These are phyloP conservation scores for Epinephelus cyanopodus DNA, from an alignment of 2,113 vertebrate species.

Conservation along the genomic window DNA sequence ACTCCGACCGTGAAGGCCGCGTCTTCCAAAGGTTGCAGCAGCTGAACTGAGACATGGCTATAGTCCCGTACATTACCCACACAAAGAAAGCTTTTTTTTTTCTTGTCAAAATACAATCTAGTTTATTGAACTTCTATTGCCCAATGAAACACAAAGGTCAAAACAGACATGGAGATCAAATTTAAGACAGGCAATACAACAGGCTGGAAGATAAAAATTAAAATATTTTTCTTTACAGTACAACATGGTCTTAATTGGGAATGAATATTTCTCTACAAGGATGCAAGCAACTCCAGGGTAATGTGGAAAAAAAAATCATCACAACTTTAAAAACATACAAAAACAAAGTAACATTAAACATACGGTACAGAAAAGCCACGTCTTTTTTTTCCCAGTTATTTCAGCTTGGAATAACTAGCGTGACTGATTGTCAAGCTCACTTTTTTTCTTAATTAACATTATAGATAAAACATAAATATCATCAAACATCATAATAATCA, in stretches of 20 bases:
- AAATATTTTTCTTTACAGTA: background rate
- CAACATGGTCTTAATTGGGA: constrained; percentile 16
- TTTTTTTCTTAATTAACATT: constrained; percentile 17
- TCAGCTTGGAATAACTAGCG: constrained; percentile 31
- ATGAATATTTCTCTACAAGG: constrained; percentile 14
- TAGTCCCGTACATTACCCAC: too few relatives aligned
- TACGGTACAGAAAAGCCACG: constrained; percentile 31
- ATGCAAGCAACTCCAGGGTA: constrained; percentile 15
- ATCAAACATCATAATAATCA: constrained; percentile 10
- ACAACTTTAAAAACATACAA: constrained; percentile 16
- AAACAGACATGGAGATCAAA: constrained; percentile 37
- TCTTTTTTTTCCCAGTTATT: constrained; percentile 35
- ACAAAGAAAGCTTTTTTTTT: background rate
- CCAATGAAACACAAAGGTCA: constrained; percentile 46
- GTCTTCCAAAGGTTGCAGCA: too few relatives aligned
- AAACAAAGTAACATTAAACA: constrained; percentile 24
- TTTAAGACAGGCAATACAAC: constrained; percentile 26
- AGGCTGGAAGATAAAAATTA: constrained; percentile 13
- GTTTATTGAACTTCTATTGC: constrained; percentile 68
- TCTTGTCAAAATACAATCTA: constrained; percentile 78
- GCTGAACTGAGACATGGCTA: too few relatives aligned
- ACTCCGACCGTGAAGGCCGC: too few relatives aligned
- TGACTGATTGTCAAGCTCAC: constrained; percentile 68
- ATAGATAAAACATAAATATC: constrained; percentile 23
- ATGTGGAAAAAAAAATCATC: background rate